These are phyloP conservation scores for Varroa destructor DNA, from an alignment of 1,140 invertebrate species.

Conservation along the genomic window DNA sequence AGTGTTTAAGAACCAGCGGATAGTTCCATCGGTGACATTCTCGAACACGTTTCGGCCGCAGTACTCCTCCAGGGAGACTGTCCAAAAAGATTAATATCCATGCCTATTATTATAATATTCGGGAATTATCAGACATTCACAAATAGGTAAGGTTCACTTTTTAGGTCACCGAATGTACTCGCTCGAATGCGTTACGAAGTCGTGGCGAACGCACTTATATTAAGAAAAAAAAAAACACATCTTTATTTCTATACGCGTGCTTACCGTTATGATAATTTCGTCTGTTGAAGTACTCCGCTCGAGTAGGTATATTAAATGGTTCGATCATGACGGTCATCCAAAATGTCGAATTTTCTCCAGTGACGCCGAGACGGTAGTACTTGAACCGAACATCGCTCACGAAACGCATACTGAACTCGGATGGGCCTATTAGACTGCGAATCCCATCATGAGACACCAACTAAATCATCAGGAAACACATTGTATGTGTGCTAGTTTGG, in stretches of 20 bases:
- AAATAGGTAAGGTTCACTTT: too few species aligned
- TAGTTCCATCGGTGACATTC: slow-evolving; percentile 15
- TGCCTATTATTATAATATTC: slow-evolving; percentile 47
- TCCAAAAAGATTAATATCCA: too few species aligned
- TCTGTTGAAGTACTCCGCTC: slow-evolving; percentile 17
- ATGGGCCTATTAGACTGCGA: neutral
- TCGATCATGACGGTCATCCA: neutral
- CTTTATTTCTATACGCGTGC: neutral
- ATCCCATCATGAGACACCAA: slow-evolving; percentile 16
- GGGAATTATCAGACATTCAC: slow-evolving; percentile 38
- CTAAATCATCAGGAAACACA: neutral
- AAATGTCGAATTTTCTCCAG: neutral
- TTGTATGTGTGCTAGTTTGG: too few species aligned
- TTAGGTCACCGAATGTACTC: too few species aligned
- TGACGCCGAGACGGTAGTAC: neutral
- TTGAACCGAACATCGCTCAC: neutral
- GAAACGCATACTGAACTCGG: slow-evolving; percentile 23
- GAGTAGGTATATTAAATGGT: neutral
- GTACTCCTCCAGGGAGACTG: slow-evolving; percentile 5
- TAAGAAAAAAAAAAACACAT: too few species aligned
- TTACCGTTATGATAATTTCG: slow-evolving; percentile 26
- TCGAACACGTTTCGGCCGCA: slow-evolving; percentile 1
- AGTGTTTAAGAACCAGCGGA: slow-evolving; percentile 4
- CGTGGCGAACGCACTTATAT: too few species aligned
- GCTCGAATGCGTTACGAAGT: too few species aligned